Evolutionary conservation across 2,113 vertebrate genomes (phyloP), one percentile per base, ranked within the genome.

Genomic region (Tenrec ecaudatus): DNA sequence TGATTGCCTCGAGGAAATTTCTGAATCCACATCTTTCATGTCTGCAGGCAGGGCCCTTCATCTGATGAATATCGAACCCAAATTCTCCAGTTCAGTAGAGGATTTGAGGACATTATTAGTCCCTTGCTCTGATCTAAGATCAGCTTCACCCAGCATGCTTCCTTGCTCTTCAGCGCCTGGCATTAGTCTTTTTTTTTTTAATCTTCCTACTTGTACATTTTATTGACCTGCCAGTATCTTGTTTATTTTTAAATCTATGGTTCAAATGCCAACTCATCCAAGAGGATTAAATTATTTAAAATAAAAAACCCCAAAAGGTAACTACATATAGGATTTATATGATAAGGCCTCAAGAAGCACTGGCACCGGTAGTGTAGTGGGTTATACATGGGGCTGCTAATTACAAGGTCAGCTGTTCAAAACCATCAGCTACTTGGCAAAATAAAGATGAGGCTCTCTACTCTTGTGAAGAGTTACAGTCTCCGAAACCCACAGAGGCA

Each of bases 11-110:
- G 66, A 89, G 64, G 79, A 89, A 4, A 53, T 94, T 95, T 82
- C 58, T 47, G 75, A 89, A 88, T 94, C 27, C 81, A 71, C 38
- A 85, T 82, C 29, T 89, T 95, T 94, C 36, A 62, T 82, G 68
- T 86, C 47, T 91, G n/a, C 3, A 91, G 38, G 90, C 33, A 33
- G 20, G 29, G 85, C 12, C 33, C 77, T 91, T 93, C 33, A 60
- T 86, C 27, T 43, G 62, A 68, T 69, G 62, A 89, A 57, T 84
- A 82, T 16, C n/a, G 62, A 89, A 62, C 16, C 31, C 84, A 64
- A 82, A 83, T 86, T 40, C 2, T 90, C 17, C 15, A 89, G 40
- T 64, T 73, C 47, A 78, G 33, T 11, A 60, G 22, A 91, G 17
- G 38, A 64, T 23, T 86, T 20, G 58, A 86, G 22, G 68, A 66